Evolutionary conservation across 2,888 invertebrate genomes (phyloP).

Genomic region (Sarcophaga subvicina): DNA sequence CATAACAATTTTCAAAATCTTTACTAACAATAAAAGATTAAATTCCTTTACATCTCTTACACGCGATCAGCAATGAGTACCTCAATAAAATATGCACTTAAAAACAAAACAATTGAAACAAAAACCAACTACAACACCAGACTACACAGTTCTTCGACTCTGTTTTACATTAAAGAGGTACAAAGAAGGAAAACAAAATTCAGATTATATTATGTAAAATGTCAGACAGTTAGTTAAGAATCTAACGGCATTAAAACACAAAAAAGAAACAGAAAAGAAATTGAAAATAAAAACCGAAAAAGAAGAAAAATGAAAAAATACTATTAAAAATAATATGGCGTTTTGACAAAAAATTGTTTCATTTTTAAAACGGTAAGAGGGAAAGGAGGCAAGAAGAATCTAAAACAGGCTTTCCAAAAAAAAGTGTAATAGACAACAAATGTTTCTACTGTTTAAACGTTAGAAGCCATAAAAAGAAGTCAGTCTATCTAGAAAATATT

Average conservation of each 20-base stretch:
- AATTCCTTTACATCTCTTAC: no score
- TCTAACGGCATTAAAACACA: conserved; percentile 75
- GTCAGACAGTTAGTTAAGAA: conserved; percentile 79
- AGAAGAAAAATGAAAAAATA: conserved; percentile 25
- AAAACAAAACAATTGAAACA: conserved; percentile 23
- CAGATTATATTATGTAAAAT: conserved; percentile 79
- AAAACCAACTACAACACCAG: conserved; percentile 17
- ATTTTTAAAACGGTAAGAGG: neutral
- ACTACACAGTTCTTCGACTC: neutral
- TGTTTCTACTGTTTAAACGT: conserved; percentile 35
- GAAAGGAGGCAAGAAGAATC: no score
- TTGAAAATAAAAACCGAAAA: no score
- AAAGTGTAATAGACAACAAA: conserved; percentile 20
- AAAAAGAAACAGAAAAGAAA: conserved; percentile 61
- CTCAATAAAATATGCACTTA: conserved; percentile 54
- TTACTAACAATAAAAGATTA: no score
- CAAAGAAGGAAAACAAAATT: conserved; percentile 4
- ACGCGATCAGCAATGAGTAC: neutral
- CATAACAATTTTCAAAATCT: no score
- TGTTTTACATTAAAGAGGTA: no score
- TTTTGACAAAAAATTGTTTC: conserved; percentile 14
- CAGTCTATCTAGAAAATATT: no score
- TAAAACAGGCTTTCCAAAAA: neutral
- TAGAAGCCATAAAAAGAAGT: conserved; percentile 16
- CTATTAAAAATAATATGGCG: conserved; percentile 46